Evolutionary conservation across 2,888 invertebrate genomes (phyloP), one percentile per base, ranked within the genome.

Genomic region (Ryuthela nishihirai): DNA sequence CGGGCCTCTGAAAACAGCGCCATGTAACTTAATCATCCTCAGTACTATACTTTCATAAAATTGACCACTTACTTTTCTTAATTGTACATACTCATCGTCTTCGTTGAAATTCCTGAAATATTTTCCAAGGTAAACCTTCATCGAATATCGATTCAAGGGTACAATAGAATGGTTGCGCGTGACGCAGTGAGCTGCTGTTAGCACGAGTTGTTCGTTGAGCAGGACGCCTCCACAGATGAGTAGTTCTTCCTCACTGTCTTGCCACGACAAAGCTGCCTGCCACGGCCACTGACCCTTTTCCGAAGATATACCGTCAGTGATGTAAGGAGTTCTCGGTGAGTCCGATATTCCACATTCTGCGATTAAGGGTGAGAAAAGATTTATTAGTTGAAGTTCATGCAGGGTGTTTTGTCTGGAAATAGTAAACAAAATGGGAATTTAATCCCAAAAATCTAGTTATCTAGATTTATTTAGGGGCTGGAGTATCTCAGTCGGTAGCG

Each of bases 101-200:
- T 17, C 15, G 0, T n/a, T 12, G 15, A 47, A 47, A 15, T 24
- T 53, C n/a, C 59, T 32, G 20, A 39, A 40, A 29, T 53, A 48
- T 32, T 53, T 59, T 3, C 59, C 59, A 9, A 21, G 23, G 32
- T 29, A 59, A 12, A 59, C n/a, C 1, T 44, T 9, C 4, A 59
- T 10, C 2, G 32, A 32, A 5, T 25, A 40, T 1, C 25, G 15
- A 12, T 59, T 35, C 25, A 59, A 43, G 1, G 44, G 42, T 10
- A 48, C 35, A 17, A 35, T 59, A 0, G 59, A 43, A 1, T 26
- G 10, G 7, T n/a, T 23, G n/a, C 25, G 43, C 9, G 59, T 47
- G 4, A 53, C 53, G 20, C 59, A 59, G 34, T 59, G 59, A 0
- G 59, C 59, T 1, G 59, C 59, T 0, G 59, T 59, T 15, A 59